These are phyloP conservation scores for Zeuzera pyrina DNA, from an alignment of 2,888 invertebrate species.

Conservation along the genomic window DNA sequence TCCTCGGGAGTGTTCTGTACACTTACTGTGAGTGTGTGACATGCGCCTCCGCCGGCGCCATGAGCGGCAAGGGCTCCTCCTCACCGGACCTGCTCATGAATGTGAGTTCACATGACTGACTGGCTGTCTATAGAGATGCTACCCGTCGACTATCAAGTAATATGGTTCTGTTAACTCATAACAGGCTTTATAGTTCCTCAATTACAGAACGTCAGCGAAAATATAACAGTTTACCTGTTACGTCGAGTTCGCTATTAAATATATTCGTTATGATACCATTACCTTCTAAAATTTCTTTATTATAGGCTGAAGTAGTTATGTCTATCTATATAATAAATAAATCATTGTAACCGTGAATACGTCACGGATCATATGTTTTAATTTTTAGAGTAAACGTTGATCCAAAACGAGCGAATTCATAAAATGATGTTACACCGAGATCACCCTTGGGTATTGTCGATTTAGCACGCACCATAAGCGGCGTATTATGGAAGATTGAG, in stretches of 20 bases:
- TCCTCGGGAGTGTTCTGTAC: constrained; percentile 62
- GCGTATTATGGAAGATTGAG: constrained; percentile 38
- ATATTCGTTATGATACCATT: background rate
- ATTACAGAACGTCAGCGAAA: no score
- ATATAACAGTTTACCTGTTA: no score
- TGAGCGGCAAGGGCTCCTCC: constrained; percentile 67
- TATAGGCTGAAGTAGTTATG: no score
- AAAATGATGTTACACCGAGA: constrained; percentile 36
- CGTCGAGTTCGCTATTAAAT: no score
- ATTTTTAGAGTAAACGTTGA: constrained; percentile 41
- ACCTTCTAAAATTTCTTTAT: background rate
- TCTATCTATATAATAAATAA: constrained; percentile 3
- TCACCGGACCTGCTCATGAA: constrained; percentile 72
- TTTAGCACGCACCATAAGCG: constrained; percentile 70
- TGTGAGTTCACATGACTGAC: constrained; percentile 61
- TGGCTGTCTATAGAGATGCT: no score
- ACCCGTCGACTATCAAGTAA: no score
- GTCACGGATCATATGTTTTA: constrained; percentile 33
- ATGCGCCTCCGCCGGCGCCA: constrained; percentile 55
- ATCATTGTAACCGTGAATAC: constrained; percentile 8
- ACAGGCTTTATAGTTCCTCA: no score
- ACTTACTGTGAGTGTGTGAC: constrained; percentile 59
- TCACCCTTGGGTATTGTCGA: constrained; percentile 59
- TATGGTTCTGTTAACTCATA: no score
- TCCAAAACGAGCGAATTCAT: constrained; percentile 40